Conservation (phyloP, 2,888 invertebrate species). For the Tortrix viridana region DNA sequence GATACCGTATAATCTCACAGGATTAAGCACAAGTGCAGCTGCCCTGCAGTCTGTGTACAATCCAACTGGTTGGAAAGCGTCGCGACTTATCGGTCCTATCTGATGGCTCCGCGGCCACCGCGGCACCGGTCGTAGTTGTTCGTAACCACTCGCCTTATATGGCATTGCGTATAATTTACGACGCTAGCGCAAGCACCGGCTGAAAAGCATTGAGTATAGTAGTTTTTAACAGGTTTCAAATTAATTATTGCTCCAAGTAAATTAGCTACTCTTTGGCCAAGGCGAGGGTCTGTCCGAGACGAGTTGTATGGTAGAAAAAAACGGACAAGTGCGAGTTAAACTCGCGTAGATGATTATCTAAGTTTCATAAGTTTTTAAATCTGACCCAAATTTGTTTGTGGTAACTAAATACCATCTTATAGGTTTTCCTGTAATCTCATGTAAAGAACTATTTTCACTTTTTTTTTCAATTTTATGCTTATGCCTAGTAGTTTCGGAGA, state of each 20-base stretch:
- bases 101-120: background rate
- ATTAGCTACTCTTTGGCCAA: too few relatives aligned
- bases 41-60: background rate
- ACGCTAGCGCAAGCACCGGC: background rate
- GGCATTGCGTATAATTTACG: slow-evolving; percentile 1
- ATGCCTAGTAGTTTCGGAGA: too few relatives aligned
- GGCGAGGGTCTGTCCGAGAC: too few relatives aligned
- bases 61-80: slow-evolving; percentile 10
- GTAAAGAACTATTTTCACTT: too few relatives aligned
- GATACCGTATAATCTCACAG: background rate
- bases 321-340: too few relatives aligned
- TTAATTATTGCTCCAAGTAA: background rate
- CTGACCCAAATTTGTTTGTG: too few relatives aligned
- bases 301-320: too few relatives aligned
- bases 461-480: too few relatives aligned
- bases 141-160: slow-evolving; percentile 5
- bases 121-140: background rate
- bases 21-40: background rate
- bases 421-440: too few relatives aligned
- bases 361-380: too few relatives aligned
- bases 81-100: slow-evolving; percentile 2
- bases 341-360: too few relatives aligned
- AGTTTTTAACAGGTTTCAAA: background rate
- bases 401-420: too few relatives aligned
- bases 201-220: background rate